Evolutionary conservation across 2,113 vertebrate genomes (phyloP).

Genomic region (Centropus bengalensis): DNA sequence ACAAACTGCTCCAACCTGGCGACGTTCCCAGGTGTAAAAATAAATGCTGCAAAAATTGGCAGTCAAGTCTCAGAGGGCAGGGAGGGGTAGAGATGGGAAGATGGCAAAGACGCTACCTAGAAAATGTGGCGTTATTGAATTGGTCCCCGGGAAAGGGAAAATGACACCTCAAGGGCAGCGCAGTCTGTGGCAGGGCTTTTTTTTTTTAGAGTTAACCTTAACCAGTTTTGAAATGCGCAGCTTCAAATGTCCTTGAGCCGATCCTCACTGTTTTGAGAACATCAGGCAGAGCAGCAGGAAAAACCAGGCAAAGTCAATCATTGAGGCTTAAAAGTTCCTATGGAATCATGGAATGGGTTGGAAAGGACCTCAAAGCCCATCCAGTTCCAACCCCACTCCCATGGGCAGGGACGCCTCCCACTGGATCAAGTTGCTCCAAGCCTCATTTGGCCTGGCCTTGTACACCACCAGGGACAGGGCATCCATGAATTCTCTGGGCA

Average conservation of each 20-base stretch:
- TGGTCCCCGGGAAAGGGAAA: neutral
- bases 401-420: too few species aligned
- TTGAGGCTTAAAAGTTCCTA: too few species aligned
- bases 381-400: too few species aligned
- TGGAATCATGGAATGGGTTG: too few species aligned
- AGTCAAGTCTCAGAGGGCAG: neutral
- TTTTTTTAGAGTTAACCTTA: neutral
- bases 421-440: too few species aligned
- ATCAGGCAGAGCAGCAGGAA: neutral
- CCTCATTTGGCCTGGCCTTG: too few species aligned
- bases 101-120: neutral
- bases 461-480: too few species aligned
- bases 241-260: neutral
- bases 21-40: neutral
- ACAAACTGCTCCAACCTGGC: neutral
- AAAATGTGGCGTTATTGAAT: neutral
- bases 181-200: neutral
- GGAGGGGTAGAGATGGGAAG: neutral
- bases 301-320: neutral
- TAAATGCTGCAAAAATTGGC: neutral
- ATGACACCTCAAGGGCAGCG: constrained; percentile 11
- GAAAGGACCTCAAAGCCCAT: too few species aligned
- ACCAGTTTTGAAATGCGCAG: neutral
- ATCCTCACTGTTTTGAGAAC: accelerated
- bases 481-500: too few species aligned